Evolutionary conservation across 2,888 invertebrate species (phyloP).

Genomic region (Drosophila villosipedis): DNA sequence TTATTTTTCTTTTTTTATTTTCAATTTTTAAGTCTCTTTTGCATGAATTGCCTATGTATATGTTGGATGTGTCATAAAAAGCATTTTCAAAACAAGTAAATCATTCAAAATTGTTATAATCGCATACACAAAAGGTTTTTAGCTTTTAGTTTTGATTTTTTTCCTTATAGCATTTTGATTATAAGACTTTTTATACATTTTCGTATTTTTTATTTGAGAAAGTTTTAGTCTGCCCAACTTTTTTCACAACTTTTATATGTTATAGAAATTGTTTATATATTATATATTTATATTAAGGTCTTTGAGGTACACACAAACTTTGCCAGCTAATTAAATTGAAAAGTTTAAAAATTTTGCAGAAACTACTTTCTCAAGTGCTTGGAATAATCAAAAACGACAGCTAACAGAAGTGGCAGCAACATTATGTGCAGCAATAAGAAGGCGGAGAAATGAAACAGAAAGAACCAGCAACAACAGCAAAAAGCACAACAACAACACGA

Average conservation of each 20-base stretch:
- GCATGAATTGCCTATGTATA: constrained; percentile 2
- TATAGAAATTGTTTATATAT: background rate
- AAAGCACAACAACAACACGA: background rate
- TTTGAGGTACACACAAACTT: background rate
- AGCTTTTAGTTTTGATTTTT: background rate
- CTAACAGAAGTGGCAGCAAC: constrained; percentile 16
- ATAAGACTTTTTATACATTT: background rate
- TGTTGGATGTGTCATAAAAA: constrained; percentile 18
- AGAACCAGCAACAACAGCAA: background rate
- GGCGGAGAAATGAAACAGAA: background rate
- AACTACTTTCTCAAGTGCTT: background rate
- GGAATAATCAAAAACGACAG: background rate
- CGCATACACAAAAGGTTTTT: constrained; percentile 12
- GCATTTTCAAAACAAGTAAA: constrained; percentile 29
- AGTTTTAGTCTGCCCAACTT: background rate
- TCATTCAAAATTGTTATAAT: constrained; percentile 15
- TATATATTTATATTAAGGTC: background rate
- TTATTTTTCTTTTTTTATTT: constrained; percentile 10
- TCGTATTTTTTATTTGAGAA: background rate
- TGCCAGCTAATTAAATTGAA: background rate
- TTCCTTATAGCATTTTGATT: too few relatives aligned
- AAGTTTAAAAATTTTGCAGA: too few relatives aligned
- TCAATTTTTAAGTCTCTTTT: constrained; percentile 3
- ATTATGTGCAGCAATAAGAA: constrained; percentile 5
- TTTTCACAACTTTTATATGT: background rate